Evolutionary conservation across 1,140 invertebrate genomes (phyloP).

Genomic region (Drosophila auraria): DNA sequence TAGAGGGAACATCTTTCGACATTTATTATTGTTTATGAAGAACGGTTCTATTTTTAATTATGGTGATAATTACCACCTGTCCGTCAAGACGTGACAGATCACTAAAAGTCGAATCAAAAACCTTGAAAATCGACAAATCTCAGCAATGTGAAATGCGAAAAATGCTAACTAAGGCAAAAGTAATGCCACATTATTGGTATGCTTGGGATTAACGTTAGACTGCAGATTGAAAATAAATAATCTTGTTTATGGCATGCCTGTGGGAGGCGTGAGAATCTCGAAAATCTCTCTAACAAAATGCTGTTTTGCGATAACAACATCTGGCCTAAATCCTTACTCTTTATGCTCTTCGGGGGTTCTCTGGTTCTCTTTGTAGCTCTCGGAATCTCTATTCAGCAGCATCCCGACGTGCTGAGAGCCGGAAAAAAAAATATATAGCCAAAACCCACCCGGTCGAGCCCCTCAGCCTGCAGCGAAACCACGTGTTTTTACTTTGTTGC

Average conservation of each 20-base stretch:
- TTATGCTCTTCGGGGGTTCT: slow-evolving; percentile 14
- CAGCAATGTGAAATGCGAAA: slow-evolving; percentile 6
- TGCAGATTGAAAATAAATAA: slow-evolving; percentile 32
- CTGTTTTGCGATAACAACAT: slow-evolving; percentile 13
- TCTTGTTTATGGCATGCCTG: slow-evolving; percentile 17
- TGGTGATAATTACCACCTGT: slow-evolving; percentile 23
- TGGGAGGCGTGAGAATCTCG: slow-evolving; percentile 11
- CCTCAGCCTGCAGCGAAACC: slow-evolving; percentile 38
- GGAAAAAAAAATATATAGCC: not conserved
- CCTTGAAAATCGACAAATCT: slow-evolving; percentile 32
- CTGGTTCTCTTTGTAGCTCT: slow-evolving; percentile 4
- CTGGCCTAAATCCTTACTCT: slow-evolving; percentile 23
- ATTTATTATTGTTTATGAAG: slow-evolving; percentile 15
- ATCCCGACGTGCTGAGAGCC: slow-evolving; percentile 10
- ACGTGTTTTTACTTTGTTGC: slow-evolving; percentile 46
- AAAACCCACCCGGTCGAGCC: slow-evolving; percentile 55
- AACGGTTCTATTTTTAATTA: slow-evolving; percentile 21
- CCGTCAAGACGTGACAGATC: slow-evolving; percentile 39
- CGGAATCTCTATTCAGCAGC: slow-evolving; percentile 37
- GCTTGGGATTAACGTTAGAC: not conserved
- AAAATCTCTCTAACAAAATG: slow-evolving; percentile 14
- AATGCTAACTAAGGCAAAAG: not conserved
- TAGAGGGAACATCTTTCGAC: slow-evolving; percentile 6
- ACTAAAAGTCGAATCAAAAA: slow-evolving; percentile 17
- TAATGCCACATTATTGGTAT: slow-evolving; percentile 18